A percentile compares a stretch with the other conserved stretches of the same genome.
phyloP scores from a whole-genome alignment of 23 tunicate species.

The Ascidia mentula region DNA sequence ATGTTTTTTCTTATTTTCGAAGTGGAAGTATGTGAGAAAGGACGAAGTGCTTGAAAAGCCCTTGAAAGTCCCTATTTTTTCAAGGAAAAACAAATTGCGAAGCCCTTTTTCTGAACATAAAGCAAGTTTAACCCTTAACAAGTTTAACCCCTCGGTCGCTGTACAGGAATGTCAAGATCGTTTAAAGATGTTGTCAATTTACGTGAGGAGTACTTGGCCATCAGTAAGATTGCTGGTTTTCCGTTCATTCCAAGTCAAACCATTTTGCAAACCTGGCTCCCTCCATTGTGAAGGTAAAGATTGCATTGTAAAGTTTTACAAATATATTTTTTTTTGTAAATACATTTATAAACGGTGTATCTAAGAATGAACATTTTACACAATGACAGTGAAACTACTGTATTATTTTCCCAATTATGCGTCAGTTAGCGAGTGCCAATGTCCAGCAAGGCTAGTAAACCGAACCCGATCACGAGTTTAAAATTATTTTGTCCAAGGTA shows the following conservation, averaged over 20 bases:
- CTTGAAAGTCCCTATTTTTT: slow-evolving; percentile 1
- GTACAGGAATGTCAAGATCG: slow-evolving; percentile 6
- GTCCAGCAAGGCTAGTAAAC: too few species aligned
- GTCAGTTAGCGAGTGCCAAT: too few species aligned
- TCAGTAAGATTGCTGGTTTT: neutral
- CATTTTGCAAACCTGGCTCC: slow-evolving; percentile 2
- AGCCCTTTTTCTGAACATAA: neutral
- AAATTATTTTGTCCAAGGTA: too few species aligned
- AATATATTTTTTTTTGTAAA: neutral
- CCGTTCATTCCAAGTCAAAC: slow-evolving; percentile 5
- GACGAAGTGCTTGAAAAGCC: slow-evolving; percentile 7
- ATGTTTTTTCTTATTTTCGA: neutral
- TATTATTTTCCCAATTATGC: too few species aligned
- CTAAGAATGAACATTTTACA: too few species aligned
- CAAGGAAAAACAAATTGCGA: too few species aligned
- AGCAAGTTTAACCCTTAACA: neutral
- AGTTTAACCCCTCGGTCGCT: too few species aligned
- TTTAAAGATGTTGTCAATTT: neutral
- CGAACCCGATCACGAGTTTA: too few species aligned
- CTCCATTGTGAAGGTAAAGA: slow-evolving; percentile 38
- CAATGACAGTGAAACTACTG: too few species aligned
- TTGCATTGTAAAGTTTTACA: neutral
- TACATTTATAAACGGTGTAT: neutral
- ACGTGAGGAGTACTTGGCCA: neutral
- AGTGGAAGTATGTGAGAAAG: neutral